Conservation (phyloP, 2,888 invertebrate species). For the Machimus rusticus region DNA sequence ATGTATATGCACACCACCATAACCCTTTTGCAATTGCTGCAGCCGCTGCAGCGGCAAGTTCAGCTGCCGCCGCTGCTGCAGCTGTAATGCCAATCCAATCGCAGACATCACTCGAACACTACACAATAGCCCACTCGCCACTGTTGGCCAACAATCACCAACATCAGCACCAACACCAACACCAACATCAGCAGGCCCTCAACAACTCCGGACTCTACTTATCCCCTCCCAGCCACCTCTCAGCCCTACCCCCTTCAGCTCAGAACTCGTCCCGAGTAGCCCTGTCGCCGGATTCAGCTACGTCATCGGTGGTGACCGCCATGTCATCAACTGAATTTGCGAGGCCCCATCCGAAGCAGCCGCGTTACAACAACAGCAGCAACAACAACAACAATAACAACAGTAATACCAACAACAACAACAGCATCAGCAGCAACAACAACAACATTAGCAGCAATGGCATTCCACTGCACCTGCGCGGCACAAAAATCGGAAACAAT, state of each 20-base stretch:
- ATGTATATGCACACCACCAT: slow-evolving; percentile 52
- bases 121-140: slow-evolving; percentile 35
- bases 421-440: slow-evolving; percentile 46
- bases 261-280: slow-evolving; percentile 36
- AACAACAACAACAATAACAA: slow-evolving; percentile 47
- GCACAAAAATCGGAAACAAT: slow-evolving; percentile 41
- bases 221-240: slow-evolving; percentile 29
- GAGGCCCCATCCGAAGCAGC: slow-evolving; percentile 54
- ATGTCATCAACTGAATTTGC: slow-evolving; percentile 54
- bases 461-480: slow-evolving; percentile 36
- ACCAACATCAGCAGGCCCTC: neutral
- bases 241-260: slow-evolving; percentile 16
- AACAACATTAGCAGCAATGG: slow-evolving; percentile 43
- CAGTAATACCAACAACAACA: slow-evolving; percentile 4
- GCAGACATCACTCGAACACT: slow-evolving; percentile 33
- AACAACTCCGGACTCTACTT: slow-evolving; percentile 1
- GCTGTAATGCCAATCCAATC: slow-evolving; percentile 49
- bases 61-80: slow-evolving; percentile 51
- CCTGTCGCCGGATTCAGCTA: slow-evolving; percentile 20
- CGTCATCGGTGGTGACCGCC: slow-evolving; percentile 42
- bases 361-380: slow-evolving; percentile 50
- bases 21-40: slow-evolving; percentile 53
- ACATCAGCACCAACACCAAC: neutral
- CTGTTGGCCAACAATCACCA: neutral
- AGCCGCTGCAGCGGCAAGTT: slow-evolving; percentile 52